Evolutionary conservation across 2,888 invertebrate species (phyloP).

Genomic region (Trimorus sp.): DNA sequence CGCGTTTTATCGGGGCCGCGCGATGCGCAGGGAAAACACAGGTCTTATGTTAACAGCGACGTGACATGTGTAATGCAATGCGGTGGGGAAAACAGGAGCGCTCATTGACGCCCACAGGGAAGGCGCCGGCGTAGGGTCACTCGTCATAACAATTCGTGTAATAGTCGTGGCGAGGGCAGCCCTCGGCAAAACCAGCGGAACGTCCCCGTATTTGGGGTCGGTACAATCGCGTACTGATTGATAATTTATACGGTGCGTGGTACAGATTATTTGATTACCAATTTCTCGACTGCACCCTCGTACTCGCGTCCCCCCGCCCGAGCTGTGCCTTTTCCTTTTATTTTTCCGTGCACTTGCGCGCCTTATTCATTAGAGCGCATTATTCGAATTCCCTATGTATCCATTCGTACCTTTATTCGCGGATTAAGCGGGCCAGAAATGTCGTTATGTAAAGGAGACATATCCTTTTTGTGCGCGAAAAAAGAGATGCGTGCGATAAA

Average conservation of each 20-base stretch:
- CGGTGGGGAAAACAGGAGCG: conserved; percentile 67
- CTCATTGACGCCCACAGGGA: conserved; percentile 72
- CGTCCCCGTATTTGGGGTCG: conserved; percentile 76
- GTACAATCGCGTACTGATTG: conserved; percentile 80
- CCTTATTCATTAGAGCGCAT: conserved; percentile 63
- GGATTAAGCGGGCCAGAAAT: conserved; percentile 56
- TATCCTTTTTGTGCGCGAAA: conserved; percentile 40
- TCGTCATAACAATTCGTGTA: conserved; percentile 70
- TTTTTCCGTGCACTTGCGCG: conserved; percentile 60
- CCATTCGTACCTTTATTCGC: conserved; percentile 58
- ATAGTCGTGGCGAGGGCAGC: conserved; percentile 72
- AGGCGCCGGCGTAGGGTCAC: conserved; percentile 75
- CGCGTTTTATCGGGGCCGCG: not conserved
- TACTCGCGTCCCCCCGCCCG: conserved; percentile 64
- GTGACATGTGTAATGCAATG: conserved; percentile 65
- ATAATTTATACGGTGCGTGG: conserved; percentile 81
- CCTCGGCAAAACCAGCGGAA: conserved; percentile 73
- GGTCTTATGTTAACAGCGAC: conserved; percentile 52
- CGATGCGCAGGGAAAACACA: conserved; percentile 42
- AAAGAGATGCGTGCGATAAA: not conserved
- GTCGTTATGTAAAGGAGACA: conserved; percentile 47
- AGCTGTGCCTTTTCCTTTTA: conserved; percentile 61
- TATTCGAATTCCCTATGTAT: conserved; percentile 62
- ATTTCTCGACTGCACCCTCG: conserved; percentile 69
- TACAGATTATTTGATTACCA: conserved; percentile 81